phyloP scores from a whole-genome alignment of 2,888 invertebrate genomes.

The Ypsolopha scabrella region DNA sequence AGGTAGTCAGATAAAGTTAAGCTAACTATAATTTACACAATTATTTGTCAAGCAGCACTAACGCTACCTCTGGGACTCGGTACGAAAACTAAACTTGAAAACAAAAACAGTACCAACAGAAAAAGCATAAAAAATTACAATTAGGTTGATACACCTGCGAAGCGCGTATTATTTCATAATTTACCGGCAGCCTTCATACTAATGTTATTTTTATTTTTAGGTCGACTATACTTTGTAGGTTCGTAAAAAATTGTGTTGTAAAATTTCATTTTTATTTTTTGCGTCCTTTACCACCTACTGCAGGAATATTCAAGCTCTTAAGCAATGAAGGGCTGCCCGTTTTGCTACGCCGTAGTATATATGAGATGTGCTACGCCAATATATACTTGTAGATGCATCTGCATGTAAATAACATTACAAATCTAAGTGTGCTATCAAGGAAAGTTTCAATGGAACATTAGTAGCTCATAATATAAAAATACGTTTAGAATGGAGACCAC shows the following conservation, averaged over 20 bases:
- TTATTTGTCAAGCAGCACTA: conserved; percentile 9
- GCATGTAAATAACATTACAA: no score
- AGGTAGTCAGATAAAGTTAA: background rate
- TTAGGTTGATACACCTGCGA: conserved; percentile 27
- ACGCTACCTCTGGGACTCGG: conserved; percentile 4
- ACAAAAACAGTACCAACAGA: conserved; percentile 1
- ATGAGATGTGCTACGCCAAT: no score
- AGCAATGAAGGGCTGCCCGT: no score
- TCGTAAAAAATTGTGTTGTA: background rate
- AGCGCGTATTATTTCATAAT: conserved; percentile 38
- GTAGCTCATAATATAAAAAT: no score
- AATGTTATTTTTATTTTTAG: conserved; percentile 35
- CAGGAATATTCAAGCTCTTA: no score
- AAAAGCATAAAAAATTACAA: background rate
- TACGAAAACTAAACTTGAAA: conserved; percentile 9
- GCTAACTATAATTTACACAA: background rate
- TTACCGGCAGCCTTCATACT: conserved; percentile 26
- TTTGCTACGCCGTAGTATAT: no score
- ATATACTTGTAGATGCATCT: no score
- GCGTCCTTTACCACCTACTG: no score
- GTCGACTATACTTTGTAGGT: background rate
- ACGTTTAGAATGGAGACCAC: no score
- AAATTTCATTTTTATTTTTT: background rate
- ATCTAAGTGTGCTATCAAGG: no score
- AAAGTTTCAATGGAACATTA: no score